Evolutionary conservation across 2,888 invertebrate species (phyloP).

Genomic region (Trissonchulus latispiculum): DNA sequence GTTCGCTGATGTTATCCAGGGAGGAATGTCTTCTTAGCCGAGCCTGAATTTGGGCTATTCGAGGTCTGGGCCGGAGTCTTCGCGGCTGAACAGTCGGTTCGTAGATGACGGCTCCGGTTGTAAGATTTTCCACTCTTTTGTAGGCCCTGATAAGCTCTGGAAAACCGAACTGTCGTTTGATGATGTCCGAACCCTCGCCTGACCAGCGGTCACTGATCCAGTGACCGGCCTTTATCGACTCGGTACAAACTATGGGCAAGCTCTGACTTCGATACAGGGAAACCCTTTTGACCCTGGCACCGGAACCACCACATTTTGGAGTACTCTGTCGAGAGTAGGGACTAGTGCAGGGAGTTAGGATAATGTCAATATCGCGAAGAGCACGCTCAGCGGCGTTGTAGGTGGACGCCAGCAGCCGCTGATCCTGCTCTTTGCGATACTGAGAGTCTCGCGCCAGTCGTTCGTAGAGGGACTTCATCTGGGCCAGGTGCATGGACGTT

Average conservation of each 20-base stretch:
- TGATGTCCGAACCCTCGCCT: neutral
- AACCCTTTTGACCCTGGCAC: neutral
- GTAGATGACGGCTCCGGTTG: neutral
- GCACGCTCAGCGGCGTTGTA: neutral
- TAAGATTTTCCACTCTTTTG: neutral
- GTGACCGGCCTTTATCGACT: constrained; percentile 5
- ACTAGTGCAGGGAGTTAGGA: neutral
- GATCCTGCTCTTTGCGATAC: neutral
- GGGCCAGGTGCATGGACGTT: neutral
- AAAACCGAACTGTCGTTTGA: neutral
- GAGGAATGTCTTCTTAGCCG: neutral
- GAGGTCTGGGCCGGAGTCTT: neutral
- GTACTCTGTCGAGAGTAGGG: neutral
- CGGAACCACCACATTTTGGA: too few species aligned
- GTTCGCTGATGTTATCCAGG: too few species aligned
- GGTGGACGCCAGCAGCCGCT: neutral
- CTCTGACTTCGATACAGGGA: constrained; percentile 15
- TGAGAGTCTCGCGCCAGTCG: neutral
- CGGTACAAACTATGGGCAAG: constrained; percentile 7
- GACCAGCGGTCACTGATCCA: neutral
- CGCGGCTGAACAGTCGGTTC: neutral
- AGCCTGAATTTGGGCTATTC: neutral
- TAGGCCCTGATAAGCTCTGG: neutral
- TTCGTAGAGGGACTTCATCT: neutral
- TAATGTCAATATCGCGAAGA: neutral